Evolutionary conservation across 2,888 invertebrate species (phyloP), one percentile per base, ranked within the genome.

Genomic region (Parascotia fuliginaria): DNA sequence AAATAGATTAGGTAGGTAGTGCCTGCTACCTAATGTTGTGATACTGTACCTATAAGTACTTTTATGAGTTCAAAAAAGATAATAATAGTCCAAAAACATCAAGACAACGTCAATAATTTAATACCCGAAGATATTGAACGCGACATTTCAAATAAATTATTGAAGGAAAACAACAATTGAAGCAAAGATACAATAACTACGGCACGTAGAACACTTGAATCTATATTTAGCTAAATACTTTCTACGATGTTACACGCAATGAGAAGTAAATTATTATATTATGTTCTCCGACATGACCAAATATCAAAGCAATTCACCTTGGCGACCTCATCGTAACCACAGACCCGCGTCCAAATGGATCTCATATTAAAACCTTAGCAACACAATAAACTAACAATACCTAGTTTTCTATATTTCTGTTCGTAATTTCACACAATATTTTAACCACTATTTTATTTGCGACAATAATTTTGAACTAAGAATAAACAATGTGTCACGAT

Each of bases 321-420:
- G 12, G 36, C 41, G 31, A 11, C 13, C 7, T 63, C 22, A 15
- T 43, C 81, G 40, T 66, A 66, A 42, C 74, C 70, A 12, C 76
- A 70, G 15, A 83, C 75, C 60, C 77, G 77, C 12, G 83, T 86
- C 87, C 85, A 85, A 55, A 87, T 80, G 16, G 85, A 88, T 55
- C 75, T 79, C 85, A 85, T 83, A 41, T 46, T 69, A 24, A 55
- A 62, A 40, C 28, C 53, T 33, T 52, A 51, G 24, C 32, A 55
- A 41, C 44, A 31, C 40, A 61, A 55, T 27, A 53, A 60, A 56
- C 52, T 47, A 31, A 52, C 47, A 57, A 41, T 38, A 39, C 13
- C 39, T 33, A 4, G 4, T 7, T 9, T 24, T 24, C n/a, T 5
- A n/a, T 15, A 13, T n/a, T 19, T 9, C 15, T 43, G 13, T 5